phyloP scores from a whole-genome alignment of 2,888 invertebrate genomes.

The Pharmacophagus antenor region DNA sequence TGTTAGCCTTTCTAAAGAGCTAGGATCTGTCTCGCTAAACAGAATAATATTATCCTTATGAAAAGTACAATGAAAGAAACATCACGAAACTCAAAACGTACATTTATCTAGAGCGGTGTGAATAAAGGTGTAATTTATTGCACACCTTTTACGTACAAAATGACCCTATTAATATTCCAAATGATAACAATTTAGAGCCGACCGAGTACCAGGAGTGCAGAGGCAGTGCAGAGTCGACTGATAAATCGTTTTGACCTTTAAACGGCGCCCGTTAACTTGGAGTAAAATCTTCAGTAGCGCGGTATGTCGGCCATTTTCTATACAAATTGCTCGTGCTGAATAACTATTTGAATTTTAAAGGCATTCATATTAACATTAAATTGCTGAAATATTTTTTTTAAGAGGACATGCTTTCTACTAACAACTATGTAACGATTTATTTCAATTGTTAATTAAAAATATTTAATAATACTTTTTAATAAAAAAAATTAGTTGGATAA shows the following conservation, averaged over 20 bases:
- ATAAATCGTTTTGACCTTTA: slow-evolving; percentile 52
- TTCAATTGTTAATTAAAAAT: no score
- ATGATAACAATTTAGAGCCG: slow-evolving; percentile 66
- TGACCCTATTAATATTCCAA: slow-evolving; percentile 71
- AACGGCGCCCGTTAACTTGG: slow-evolving; percentile 33
- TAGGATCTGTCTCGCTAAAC: neutral
- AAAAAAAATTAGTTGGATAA: no score
- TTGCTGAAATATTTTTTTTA: no score
- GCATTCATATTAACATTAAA: no score
- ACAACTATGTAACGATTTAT: no score
- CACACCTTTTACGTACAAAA: slow-evolving; percentile 58
- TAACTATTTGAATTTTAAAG: slow-evolving; percentile 14
- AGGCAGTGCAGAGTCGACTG: slow-evolving; percentile 46
- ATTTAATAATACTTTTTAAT: no score
- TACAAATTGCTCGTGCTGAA: slow-evolving; percentile 29
- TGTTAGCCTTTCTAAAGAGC: neutral
- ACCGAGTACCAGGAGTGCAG: slow-evolving; percentile 46
- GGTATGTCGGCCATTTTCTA: slow-evolving; percentile 21
- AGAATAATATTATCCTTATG: slow-evolving; percentile 31
- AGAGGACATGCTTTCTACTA: no score
- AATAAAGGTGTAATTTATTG: slow-evolving; percentile 57
- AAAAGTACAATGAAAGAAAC: slow-evolving; percentile 24
- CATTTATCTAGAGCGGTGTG: slow-evolving; percentile 41
- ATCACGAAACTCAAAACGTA: slow-evolving; percentile 44
- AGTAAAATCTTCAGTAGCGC: slow-evolving; percentile 31